Conservation (phyloP, 2,113 vertebrate species). For the Rhinoptilus africanus region DNA sequence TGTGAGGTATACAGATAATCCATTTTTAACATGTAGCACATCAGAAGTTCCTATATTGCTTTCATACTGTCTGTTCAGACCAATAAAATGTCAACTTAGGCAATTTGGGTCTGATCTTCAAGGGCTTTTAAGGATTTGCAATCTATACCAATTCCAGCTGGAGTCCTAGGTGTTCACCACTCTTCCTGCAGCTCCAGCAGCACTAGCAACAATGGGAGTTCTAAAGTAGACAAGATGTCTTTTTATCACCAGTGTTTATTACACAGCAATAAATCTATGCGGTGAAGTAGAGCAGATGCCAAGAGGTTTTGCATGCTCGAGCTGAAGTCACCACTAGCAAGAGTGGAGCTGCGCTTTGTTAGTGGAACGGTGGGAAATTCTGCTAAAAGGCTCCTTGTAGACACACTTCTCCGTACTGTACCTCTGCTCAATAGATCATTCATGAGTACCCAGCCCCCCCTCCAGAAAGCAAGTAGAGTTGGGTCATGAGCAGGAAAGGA, state of each 20-base stretch:
- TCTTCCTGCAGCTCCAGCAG: not conserved
- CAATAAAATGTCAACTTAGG: conserved; percentile 41
- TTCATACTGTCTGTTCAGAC: conserved; percentile 11
- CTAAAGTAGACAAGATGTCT: not conserved
- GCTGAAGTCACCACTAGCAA: not conserved
- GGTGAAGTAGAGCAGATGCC: not conserved
- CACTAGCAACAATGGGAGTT: not conserved
- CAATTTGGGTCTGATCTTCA: conserved; percentile 33
- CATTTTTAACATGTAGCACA: not conserved
- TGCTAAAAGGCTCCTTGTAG: conserved; percentile 32
- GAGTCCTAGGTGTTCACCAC: not conserved
- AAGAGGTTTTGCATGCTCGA: not conserved
- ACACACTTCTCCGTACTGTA: not conserved
- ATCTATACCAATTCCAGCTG: not conserved
- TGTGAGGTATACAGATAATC: not conserved
- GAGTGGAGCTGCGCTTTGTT: not conserved
- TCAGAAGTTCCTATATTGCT: not conserved
- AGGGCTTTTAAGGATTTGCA: not conserved
- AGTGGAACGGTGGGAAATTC: not conserved
- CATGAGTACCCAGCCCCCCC: conserved; percentile 65
- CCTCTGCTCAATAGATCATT: conserved; percentile 78
- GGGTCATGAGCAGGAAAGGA: conserved; percentile 74
- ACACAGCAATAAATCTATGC: not conserved
- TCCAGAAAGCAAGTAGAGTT: conserved; percentile 61
- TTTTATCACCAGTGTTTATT: not conserved